phyloP scores from a whole-genome alignment of 2,113 vertebrate genomes.

The Mastomys natalensis region DNA sequence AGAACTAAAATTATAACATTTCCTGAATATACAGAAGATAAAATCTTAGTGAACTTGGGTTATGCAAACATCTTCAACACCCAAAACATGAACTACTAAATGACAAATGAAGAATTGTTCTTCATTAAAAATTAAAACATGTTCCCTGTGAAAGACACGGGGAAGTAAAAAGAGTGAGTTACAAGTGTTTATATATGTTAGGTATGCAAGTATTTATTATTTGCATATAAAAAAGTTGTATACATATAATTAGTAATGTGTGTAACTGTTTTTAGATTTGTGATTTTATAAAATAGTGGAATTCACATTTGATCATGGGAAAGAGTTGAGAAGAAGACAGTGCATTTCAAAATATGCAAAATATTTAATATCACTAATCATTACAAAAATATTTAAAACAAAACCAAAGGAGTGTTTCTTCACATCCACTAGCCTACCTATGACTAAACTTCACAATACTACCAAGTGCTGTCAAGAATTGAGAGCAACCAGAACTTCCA shows the following conservation, averaged over 20 bases:
- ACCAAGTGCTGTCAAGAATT: not conserved
- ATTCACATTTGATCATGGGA: not conserved
- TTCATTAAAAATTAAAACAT: slow-evolving; percentile 32
- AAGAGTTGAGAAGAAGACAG: not conserved
- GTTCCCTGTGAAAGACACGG: not conserved
- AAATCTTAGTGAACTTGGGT: not conserved
- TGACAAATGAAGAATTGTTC: not conserved
- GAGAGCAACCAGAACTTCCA: not conserved
- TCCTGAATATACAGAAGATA: not conserved
- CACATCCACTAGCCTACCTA: not conserved
- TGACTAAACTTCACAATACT: not conserved
- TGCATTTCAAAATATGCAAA: not conserved
- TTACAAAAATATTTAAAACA: slow-evolving; percentile 26
- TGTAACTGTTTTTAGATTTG: not conserved
- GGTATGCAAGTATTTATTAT: too few relatives aligned
- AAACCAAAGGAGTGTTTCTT: not conserved
- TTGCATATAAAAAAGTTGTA: not conserved
- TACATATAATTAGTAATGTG: not conserved
- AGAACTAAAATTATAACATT: slow-evolving; percentile 22
- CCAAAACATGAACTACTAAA: not conserved
- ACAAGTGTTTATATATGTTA: not conserved
- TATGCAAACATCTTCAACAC: slow-evolving; percentile 18
- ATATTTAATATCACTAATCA: not conserved
- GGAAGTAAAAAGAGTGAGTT: not conserved
- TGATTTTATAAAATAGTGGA: not conserved